Evolutionary conservation across 2,113 vertebrate species (phyloP), one percentile per base, ranked within the genome.

Genomic region (Rhinopithecus roxellana): DNA sequence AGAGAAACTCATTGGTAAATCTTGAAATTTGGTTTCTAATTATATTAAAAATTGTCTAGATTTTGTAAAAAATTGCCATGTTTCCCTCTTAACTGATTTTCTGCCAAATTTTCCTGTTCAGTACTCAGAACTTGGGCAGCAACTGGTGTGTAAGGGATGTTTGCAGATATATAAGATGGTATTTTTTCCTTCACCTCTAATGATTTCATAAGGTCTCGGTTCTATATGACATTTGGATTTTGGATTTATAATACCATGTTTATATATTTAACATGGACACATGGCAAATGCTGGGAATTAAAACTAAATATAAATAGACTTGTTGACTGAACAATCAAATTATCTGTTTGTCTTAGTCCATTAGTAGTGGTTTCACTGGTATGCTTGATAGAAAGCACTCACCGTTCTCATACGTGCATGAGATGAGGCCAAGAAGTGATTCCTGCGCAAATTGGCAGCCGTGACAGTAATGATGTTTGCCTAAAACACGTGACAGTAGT

Each of bases 1-100:
- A 97, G 86, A 93, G 40, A 89, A 81, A 20, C 11, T 97, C 59
- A 95, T 74, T 85, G 84, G 30, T 84, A 93, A 97, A 85, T 96
- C 86, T 32, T 96, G 74, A 91, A 89, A 86, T 80, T 88, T 59
- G 43, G 61, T 72, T 86, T 97, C 84, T n/a, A 35, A 57, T 78
- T 90, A 82, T 32, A 75, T 81, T 64, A 79, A 81, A 72, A 90
- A 52, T 95, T 64, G 35, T 70, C 96, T 90, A 11, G 9, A 25
- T 16, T 90, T 95, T 64, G 18, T 11, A 8, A 48, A 30, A 20
- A 83, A 80, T 77, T 64, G 25, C 6, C 18, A 59, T 94, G 11
- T 55, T 69, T 45, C 59, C 40, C 48, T 86, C 16, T 45, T 85
- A 57, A 82, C 23, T 96, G 91, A 87, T 67, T 93, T 93, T 67